A percentile compares a stretch with the other conserved stretches of the same genome.
Conservation (phyloP, 2,888 invertebrate genomes). For the Drosophila silvestris region DNA sequence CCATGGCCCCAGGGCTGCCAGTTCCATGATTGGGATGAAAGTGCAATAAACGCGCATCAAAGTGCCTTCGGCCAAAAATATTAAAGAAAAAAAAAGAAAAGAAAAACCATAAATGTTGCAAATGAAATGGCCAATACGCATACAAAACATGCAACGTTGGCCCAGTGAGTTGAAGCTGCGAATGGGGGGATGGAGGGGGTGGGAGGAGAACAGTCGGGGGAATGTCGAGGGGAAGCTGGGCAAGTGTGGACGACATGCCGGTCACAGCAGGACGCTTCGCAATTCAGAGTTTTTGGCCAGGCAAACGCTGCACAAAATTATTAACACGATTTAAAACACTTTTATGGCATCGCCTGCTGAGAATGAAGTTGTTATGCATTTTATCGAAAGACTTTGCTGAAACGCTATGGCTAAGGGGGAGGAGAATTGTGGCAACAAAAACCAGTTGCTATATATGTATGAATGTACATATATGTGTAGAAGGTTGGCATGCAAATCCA, state of each 20-base stretch:
- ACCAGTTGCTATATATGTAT: constrained; percentile 47
- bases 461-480: not conserved
- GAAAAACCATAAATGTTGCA: constrained; percentile 9
- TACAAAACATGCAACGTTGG: constrained; percentile 62
- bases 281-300: constrained; percentile 69
- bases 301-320: constrained; percentile 83
- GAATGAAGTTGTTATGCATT: constrained; percentile 84
- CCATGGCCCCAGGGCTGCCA: constrained; percentile 46
- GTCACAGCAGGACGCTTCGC: constrained; percentile 77
- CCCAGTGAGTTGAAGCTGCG: constrained; percentile 1
- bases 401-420: constrained; percentile 31
- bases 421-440: constrained; percentile 21
- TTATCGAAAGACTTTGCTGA: constrained; percentile 78
- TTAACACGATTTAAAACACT: constrained; percentile 85
- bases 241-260: constrained; percentile 74
- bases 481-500: constrained; percentile 61
- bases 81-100: constrained; percentile 1
- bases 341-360: constrained; percentile 84
- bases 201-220: not conserved
- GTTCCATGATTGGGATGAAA: constrained; percentile 30
- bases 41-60: constrained; percentile 59
- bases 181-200: not conserved
- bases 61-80: constrained; percentile 19
- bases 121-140: constrained; percentile 38
- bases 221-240: constrained; percentile 22